Base-by-base conservation (phyloP, 2,113 vertebrate species). In the Halcyon malimbica region DNA sequence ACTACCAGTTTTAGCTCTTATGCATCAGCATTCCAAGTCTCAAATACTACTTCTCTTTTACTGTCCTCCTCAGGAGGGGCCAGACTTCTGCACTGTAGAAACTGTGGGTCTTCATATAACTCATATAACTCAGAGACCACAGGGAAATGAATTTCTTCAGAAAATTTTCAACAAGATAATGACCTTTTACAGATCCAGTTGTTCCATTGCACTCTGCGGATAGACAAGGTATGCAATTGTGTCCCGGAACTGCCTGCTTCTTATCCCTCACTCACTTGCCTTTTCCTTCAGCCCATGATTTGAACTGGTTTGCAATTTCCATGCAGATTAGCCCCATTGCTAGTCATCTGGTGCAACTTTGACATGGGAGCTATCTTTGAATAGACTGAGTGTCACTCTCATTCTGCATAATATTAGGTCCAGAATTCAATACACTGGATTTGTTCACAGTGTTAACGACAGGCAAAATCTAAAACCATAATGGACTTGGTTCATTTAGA, bases 381-480 rank as follows among this genome's bases (percentile, higher is more conserved):
- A 54, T 4, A 68, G 25, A 15, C 19, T 1, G 2, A 84, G 13
- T 1, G 2, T 39, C 64, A 68, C 10, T 7, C 7, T 6, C 4
- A 4, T 53, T 85, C 44, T 57, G 16, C 16, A 29, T 13, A 8
- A 54, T 64, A 31, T 33, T 26, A 64, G 16, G 18, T 79, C 24
- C 20, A 62, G 67, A 57, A 65, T 78, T 87, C 37, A 63, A 15
- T 35, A 59, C 6, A 42, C 4, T 23, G 39, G 33, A 39, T 90
- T 57, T 65, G 18, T 74, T 67, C n/a, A 39, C 7, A 33, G 17
- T 65, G 53, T 69, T 50, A 54, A 13, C 9, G 63, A 79, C 3
- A 26, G 26, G 24, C 13, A 81, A 60, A 91, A 87, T 5, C 4
- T 37, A 81, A 69, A 93, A 41, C 2, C 10, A 8, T 42, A 57